Conservation (phyloP, 2,113 vertebrate genomes). For the Elephantulus edwardii region DNA sequence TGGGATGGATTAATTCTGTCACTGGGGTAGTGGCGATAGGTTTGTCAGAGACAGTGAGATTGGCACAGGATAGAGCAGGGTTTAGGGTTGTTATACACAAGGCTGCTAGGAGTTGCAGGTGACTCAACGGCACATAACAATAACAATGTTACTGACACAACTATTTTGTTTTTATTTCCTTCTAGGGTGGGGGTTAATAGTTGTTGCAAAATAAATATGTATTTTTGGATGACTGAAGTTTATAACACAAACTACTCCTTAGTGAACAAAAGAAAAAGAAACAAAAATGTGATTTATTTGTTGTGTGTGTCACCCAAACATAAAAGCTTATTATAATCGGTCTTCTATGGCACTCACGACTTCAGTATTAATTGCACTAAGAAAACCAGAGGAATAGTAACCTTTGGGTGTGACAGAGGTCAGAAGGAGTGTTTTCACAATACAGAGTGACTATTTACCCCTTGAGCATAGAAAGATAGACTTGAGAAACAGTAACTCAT, state of each 20-base stretch:
- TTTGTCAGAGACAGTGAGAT: too few species aligned
- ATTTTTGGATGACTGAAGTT: conserved; percentile 78
- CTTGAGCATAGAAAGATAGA: not conserved
- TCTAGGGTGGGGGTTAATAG: conserved; percentile 66
- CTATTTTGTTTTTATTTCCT: conserved; percentile 65
- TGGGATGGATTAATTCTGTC: too few species aligned
- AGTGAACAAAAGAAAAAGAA: conserved; percentile 77
- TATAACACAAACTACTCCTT: conserved; percentile 72
- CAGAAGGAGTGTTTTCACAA: conserved; percentile 17
- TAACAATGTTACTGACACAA: conserved; percentile 81
- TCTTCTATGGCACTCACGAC: conserved; percentile 51
- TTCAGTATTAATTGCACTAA: conserved; percentile 61
- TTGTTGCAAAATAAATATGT: conserved; percentile 76
- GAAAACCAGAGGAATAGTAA: conserved; percentile 28
- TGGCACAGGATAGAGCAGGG: too few species aligned
- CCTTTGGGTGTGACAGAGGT: not conserved
- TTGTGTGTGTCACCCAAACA: conserved; percentile 23
- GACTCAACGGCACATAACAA: too few species aligned
- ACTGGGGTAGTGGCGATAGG: too few species aligned
- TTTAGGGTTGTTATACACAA: too few species aligned
- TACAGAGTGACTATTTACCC: conserved; percentile 18
- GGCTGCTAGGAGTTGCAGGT: too few species aligned
- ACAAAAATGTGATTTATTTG: conserved; percentile 76
- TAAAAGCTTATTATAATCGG: conserved; percentile 53
- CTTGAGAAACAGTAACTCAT: conserved; percentile 47